Percentiles rank a stretch among this genome's conserved stretches.
These are phyloP conservation scores for Aphelinus certus DNA, from an alignment of 1,140 invertebrate species.

Conservation along the genomic window DNA sequence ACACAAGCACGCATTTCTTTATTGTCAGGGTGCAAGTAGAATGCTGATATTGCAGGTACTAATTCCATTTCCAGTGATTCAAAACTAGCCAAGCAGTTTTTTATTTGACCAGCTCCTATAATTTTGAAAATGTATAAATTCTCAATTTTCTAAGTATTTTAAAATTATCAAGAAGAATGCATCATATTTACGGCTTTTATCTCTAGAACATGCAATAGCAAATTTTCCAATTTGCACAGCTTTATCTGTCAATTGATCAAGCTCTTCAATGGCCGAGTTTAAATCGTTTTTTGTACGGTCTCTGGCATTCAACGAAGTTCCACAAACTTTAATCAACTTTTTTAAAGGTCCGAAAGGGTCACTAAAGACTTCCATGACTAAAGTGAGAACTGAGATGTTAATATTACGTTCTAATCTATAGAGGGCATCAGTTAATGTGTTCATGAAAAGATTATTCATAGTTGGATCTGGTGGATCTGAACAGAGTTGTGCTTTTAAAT, in stretches of 20 bases:
- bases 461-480: constrained; percentile 52
- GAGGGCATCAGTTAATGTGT: constrained; percentile 59
- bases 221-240: constrained; percentile 74
- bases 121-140: constrained; percentile 34
- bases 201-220: constrained; percentile 73
- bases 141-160: constrained; percentile 8
- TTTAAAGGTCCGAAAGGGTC: constrained; percentile 57
- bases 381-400: constrained; percentile 60
- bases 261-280: constrained; percentile 65
- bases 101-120: constrained; percentile 69
- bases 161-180: constrained; percentile 29
- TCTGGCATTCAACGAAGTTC: constrained; percentile 53
- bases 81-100: constrained; percentile 72
- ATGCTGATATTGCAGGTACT: constrained; percentile 68
- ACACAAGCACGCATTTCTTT: constrained; percentile 60
- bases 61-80: constrained; percentile 74
- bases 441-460: constrained; percentile 59
- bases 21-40: constrained; percentile 60
- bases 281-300: constrained; percentile 56
- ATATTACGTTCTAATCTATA: constrained; percentile 62
- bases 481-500: constrained; percentile 56
- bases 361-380: constrained; percentile 62
- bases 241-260: constrained; percentile 74
- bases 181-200: constrained; percentile 66
- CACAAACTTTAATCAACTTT: constrained; percentile 60